Conservation (phyloP, 2,113 vertebrate genomes). For the Gymnorhina tibicen region DNA sequence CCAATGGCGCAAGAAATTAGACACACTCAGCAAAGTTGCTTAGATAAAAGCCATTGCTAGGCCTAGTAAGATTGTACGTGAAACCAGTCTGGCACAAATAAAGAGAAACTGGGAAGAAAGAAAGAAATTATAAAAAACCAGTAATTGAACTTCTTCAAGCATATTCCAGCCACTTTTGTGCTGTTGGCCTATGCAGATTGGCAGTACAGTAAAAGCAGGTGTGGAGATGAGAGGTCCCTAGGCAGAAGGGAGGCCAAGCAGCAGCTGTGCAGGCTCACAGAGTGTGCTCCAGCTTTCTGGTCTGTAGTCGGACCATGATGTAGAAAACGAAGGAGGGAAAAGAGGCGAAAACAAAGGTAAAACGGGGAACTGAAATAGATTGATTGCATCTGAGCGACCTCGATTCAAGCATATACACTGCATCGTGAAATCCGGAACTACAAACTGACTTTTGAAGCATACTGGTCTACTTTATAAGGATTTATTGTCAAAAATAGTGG, state of each 20-base stretch:
- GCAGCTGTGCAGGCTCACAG: neutral
- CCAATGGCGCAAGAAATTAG: neutral
- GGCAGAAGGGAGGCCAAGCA: neutral
- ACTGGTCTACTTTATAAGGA: neutral
- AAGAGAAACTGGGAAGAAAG: neutral
- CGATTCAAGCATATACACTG: neutral
- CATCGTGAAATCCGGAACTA: neutral
- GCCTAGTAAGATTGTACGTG: neutral
- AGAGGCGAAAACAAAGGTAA: neutral
- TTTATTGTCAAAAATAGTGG: neutral
- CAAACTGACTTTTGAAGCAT: neutral
- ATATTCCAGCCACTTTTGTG: neutral
- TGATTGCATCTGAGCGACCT: neutral
- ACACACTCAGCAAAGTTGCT: fast-evolving
- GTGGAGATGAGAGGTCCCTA: neutral
- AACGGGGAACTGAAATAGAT: neutral
- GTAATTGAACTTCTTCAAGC: neutral
- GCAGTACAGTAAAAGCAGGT: neutral
- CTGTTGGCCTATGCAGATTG: neutral
- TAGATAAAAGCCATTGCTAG: neutral
- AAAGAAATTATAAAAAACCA: neutral
- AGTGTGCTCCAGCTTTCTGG: neutral
- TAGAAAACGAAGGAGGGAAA: neutral
- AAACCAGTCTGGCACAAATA: neutral
- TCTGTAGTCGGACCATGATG: neutral